These are phyloP conservation scores for Gymnocephalus cernua DNA, from an alignment of 2,113 vertebrate species.

Conservation along the genomic window DNA sequence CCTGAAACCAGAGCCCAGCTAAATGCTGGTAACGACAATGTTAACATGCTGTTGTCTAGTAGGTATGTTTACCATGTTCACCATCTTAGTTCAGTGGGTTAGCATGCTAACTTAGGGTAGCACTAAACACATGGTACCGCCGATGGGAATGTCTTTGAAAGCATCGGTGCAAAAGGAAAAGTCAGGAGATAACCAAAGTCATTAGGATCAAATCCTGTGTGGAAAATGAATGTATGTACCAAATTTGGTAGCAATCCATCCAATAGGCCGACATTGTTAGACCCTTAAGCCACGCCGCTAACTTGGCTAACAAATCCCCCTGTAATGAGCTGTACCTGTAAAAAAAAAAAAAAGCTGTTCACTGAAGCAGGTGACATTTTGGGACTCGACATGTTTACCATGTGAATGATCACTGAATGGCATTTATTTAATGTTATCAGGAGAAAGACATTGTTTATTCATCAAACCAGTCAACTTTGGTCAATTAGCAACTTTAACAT, in stretches of 20 bases:
- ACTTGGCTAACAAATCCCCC: not conserved
- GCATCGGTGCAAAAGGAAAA: not conserved
- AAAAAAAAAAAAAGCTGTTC: no score
- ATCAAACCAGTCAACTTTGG: slow-evolving; percentile 89
- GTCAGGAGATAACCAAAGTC: slow-evolving; percentile 5
- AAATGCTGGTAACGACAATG: not conserved
- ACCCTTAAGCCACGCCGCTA: not conserved
- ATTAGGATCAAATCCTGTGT: not conserved
- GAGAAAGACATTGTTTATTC: slow-evolving; percentile 88
- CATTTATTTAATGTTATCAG: slow-evolving; percentile 84
- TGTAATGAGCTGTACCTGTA: not conserved
- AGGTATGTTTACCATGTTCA: not conserved
- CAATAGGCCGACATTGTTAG: no score
- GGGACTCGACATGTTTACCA: slow-evolving; percentile 26
- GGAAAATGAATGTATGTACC: not conserved
- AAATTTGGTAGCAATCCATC: not conserved
- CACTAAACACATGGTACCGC: not conserved
- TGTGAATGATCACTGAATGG: slow-evolving; percentile 70
- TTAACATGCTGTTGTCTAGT: not conserved
- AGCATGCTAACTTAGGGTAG: slow-evolving; percentile 2
- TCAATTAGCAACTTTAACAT: slow-evolving; percentile 87
- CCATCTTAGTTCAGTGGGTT: not conserved
- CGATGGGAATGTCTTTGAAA: not conserved
- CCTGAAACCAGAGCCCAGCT: no score
- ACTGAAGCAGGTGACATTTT: not conserved